Conservation (phyloP, 2,797 vertebrate species). For the Phaenicophaeus curvirostris region DNA sequence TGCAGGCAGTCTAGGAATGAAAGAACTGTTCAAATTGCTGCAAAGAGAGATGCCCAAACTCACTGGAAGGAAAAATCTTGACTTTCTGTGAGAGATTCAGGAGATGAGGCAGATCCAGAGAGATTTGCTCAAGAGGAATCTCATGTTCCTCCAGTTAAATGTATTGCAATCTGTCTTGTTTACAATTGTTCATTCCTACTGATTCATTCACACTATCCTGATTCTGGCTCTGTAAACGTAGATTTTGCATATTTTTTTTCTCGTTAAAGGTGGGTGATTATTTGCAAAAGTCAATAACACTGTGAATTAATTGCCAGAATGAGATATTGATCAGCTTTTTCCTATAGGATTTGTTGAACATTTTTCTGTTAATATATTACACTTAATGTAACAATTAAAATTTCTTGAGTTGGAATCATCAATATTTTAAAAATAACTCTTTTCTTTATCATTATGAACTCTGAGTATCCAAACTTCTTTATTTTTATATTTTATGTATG, state of each 20-base stretch:
- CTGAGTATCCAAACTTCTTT: background rate
- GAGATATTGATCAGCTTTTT: background rate
- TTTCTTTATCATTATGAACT: background rate
- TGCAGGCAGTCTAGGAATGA: background rate
- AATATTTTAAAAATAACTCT: background rate
- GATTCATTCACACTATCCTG: background rate
- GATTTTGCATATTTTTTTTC: background rate
- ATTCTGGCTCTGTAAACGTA: background rate
- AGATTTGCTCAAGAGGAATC: background rate
- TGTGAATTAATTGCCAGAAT: background rate
- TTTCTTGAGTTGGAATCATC: background rate
- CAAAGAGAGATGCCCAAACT: rapidly evolving
- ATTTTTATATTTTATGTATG: background rate
- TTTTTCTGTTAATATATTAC: background rate
- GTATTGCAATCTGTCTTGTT: background rate
- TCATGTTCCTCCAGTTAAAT: background rate
- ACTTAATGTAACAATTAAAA: background rate
- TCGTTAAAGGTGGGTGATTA: background rate
- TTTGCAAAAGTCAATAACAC: background rate
- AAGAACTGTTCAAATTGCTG: background rate
- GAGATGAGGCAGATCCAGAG: background rate
- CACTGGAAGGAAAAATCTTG: background rate
- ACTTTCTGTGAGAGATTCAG: background rate
- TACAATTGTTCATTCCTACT: background rate
- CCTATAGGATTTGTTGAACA: background rate